phyloP scores from a whole-genome alignment of 2,797 vertebrate genomes.

The Silurus lanzhouensis region DNA sequence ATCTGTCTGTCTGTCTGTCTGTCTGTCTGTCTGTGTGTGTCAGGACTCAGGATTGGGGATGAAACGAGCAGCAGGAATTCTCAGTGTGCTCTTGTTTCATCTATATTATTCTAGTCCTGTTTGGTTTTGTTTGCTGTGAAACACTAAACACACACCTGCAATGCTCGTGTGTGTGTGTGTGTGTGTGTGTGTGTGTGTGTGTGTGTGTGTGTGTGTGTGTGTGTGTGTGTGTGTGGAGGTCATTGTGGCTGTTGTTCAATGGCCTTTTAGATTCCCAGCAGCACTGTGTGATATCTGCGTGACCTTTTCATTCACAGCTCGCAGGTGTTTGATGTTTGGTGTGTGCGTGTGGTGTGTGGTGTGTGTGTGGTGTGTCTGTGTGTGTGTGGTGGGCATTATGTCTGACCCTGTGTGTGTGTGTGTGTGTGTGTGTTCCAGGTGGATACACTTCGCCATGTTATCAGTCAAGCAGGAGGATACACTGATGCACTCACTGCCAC shows the following conservation, averaged over 20 bases:
- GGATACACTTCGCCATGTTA: slow-evolving; percentile 99
- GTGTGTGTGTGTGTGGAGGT: neutral
- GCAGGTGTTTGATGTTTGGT: slow-evolving; percentile 73
- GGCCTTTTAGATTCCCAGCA: slow-evolving; percentile 73
- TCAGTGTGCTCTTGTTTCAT: no score
- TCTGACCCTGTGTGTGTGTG: slow-evolving; percentile 65
- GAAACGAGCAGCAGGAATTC: no score
- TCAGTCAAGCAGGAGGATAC: slow-evolving; percentile 99
- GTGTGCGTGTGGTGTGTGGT: slow-evolving; percentile 56
- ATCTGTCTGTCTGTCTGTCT: no score
- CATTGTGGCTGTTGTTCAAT: slow-evolving; percentile 54
- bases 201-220: neutral
- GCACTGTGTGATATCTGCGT: slow-evolving; percentile 72
- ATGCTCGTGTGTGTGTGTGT: neutral
- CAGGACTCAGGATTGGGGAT: no score
- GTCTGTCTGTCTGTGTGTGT: no score
- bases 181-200: neutral
- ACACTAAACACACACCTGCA: no score
- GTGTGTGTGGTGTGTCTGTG: slow-evolving; percentile 59
- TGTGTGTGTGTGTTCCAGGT: slow-evolving; percentile 81
- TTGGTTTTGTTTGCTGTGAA: no score
- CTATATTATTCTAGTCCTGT: no score
- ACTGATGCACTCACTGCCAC: slow-evolving; percentile 98
- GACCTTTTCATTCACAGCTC: slow-evolving; percentile 73
- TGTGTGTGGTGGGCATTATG: slow-evolving; percentile 82